phyloP scores from a whole-genome alignment of 2,888 invertebrate genomes.

The Nowickia ferox region DNA sequence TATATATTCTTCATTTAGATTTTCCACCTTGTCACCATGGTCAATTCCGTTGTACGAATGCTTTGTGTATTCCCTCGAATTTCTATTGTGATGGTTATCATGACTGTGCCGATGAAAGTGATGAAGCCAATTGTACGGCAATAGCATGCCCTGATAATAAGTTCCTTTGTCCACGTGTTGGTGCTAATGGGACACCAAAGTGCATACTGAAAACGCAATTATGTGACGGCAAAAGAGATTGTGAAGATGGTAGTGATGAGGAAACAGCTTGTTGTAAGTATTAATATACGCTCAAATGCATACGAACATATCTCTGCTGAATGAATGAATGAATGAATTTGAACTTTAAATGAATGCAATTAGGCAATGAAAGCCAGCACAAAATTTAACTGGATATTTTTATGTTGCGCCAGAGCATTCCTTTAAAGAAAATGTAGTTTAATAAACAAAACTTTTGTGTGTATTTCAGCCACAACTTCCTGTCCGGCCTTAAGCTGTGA shows the following conservation, averaged over 20 bases:
- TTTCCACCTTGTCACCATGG: constrained; percentile 94
- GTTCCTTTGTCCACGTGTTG: constrained; percentile 93
- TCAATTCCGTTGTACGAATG: constrained; percentile 96
- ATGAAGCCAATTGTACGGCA: constrained; percentile 93
- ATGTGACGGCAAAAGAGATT: constrained; percentile 95
- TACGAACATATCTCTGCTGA: neutral
- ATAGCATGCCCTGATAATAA: constrained; percentile 95
- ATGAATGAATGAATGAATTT: neutral
- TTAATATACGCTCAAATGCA: constrained; percentile 30
- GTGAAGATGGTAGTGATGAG: constrained; percentile 95
- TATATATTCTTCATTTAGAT: constrained; percentile 84
- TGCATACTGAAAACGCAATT: constrained; percentile 94
- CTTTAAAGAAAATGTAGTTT: neutral
- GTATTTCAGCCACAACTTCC: constrained; percentile 87
- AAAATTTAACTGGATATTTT: neutral
- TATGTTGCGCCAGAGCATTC: neutral
- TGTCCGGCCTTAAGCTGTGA: constrained; percentile 95
- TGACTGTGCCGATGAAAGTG: constrained; percentile 95
- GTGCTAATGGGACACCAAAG: constrained; percentile 88
- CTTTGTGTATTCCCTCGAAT: constrained; percentile 94
- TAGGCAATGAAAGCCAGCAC: neutral
- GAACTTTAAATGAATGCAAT: constrained; percentile 14
- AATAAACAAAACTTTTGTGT: constrained; percentile 10
- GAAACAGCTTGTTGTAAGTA: constrained; percentile 93
- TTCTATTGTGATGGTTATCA: constrained; percentile 92